Conservation (phyloP, 2,797 vertebrate genomes). For the Echiichthys vipera region DNA sequence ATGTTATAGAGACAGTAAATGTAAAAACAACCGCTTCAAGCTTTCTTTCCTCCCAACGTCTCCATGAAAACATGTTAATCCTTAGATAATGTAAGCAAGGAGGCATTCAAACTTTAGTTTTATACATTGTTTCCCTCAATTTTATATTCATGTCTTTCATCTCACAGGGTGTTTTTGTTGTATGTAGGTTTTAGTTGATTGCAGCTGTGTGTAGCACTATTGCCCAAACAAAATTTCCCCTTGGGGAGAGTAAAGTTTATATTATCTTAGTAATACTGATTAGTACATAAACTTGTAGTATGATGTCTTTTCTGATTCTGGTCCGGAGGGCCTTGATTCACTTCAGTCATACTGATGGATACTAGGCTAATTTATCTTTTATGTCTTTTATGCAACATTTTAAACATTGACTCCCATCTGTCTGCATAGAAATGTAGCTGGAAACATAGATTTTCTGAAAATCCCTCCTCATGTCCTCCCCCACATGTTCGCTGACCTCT, state of each 20-base stretch:
- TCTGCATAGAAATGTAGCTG: constrained; percentile 4
- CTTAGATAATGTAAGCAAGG: too few species aligned
- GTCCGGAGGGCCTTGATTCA: neutral
- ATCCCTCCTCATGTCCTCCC: neutral
- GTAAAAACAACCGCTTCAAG: neutral
- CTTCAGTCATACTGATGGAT: constrained; percentile 5
- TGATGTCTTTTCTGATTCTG: neutral
- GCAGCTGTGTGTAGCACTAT: too few species aligned
- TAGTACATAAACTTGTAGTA: neutral
- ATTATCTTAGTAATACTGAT: too few species aligned
- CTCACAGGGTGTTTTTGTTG: too few species aligned
- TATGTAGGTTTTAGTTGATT: too few species aligned
- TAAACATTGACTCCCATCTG: constrained; percentile 17
- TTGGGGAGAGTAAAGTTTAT: too few species aligned
- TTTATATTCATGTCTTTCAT: too few species aligned
- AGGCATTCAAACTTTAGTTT: too few species aligned
- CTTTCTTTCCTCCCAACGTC: neutral
- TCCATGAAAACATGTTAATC: too few species aligned
- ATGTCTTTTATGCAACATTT: constrained; percentile 4
- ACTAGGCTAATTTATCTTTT: neutral
- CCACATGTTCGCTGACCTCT: neutral
- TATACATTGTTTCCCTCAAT: too few species aligned
- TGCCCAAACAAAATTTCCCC: too few species aligned
- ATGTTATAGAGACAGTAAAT: neutral
- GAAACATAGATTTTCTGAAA: neutral